Conservation (phyloP, 1,140 invertebrate species). For the Dreissena polymorpha region DNA sequence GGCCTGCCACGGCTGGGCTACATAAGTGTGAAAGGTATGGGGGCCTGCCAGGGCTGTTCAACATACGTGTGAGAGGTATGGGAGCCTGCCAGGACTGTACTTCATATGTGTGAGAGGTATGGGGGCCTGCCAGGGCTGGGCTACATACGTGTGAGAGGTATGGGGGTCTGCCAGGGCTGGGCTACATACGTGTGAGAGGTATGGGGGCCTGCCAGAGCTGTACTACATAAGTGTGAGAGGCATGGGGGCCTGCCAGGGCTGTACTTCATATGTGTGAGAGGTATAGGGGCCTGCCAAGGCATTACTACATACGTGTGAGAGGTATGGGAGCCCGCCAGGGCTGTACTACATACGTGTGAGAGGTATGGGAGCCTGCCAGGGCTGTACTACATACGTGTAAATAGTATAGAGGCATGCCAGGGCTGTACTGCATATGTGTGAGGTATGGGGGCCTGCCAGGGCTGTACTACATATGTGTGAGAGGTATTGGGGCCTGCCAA, state of each 20-base stretch:
- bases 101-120: too few species aligned
- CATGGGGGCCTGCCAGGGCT: constrained; percentile 41
- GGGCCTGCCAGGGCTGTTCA: constrained; percentile 32
- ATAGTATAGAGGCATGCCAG: constrained; percentile 44
- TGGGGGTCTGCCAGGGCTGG: constrained; percentile 34
- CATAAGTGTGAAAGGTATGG: constrained; percentile 37
- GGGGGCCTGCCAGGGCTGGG: constrained; percentile 35
- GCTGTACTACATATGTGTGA: constrained; percentile 7
- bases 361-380: constrained; percentile 47
- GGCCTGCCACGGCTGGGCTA: constrained; percentile 25
- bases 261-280: too few species aligned
- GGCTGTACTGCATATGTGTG: constrained; percentile 4
- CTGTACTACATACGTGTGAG: constrained; percentile 11
- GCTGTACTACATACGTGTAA: constrained; percentile 7
- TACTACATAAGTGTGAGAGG: constrained; percentile 20
- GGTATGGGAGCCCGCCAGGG: constrained; percentile 45
- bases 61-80: too few species aligned
- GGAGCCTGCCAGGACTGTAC: constrained; percentile 39
- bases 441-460: constrained; percentile 45
- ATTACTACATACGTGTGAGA: constrained; percentile 13
- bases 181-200: too few species aligned
- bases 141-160: too few species aligned
- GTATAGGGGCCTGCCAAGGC: constrained; percentile 42
- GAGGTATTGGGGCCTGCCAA: constrained; percentile 46
- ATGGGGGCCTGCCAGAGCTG: constrained; percentile 41